Percentiles rank a stretch among this genome's conserved stretches.
Conservation (phyloP, 37 sponge, comb jelly and placozoan species). For the Diacarnus erythraeanus region DNA sequence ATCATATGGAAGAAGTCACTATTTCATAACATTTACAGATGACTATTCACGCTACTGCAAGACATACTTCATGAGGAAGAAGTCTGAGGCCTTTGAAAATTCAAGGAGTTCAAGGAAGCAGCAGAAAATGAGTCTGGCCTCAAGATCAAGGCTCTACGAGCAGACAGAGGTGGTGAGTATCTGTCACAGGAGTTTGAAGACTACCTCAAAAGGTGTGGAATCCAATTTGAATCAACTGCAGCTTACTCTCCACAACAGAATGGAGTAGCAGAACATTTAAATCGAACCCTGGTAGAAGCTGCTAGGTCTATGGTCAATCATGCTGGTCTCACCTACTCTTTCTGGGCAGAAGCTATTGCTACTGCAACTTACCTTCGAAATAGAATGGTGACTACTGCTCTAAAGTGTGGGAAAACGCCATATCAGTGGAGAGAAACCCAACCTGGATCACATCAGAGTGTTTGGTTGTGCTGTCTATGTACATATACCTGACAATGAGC, state of each 20-base stretch:
- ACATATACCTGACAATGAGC: constrained; percentile 25
- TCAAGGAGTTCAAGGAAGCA: constrained; percentile 55
- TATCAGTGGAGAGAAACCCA: constrained; percentile 36
- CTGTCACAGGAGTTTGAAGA: constrained; percentile 40
- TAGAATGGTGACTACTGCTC: constrained; percentile 26
- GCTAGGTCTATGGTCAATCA: constrained; percentile 53
- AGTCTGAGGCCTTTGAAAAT: constrained; percentile 49
- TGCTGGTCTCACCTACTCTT: constrained; percentile 35
- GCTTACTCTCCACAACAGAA: constrained; percentile 57
- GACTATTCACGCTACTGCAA: constrained; percentile 52
- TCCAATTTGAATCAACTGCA: constrained; percentile 31
- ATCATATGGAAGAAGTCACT: constrained; percentile 51
- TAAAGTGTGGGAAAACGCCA: constrained; percentile 5
- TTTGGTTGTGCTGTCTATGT: constrained; percentile 51
- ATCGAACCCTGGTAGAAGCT: constrained; percentile 52
- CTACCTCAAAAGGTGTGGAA: constrained; percentile 33
- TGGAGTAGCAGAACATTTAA: constrained; percentile 46
- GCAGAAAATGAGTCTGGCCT: constrained; percentile 35
- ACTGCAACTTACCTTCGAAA: constrained; percentile 51
- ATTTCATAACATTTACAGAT: constrained; percentile 61
- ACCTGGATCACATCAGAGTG: constrained; percentile 32
- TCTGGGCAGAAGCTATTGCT: constrained; percentile 63
- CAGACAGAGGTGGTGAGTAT: constrained; percentile 59
- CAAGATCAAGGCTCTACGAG: constrained; percentile 24
- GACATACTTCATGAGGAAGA: constrained; percentile 48